Evolutionary conservation across 2,113 vertebrate species (phyloP), one percentile per base, ranked within the genome.

Genomic region (Tachuris rubrigastra): DNA sequence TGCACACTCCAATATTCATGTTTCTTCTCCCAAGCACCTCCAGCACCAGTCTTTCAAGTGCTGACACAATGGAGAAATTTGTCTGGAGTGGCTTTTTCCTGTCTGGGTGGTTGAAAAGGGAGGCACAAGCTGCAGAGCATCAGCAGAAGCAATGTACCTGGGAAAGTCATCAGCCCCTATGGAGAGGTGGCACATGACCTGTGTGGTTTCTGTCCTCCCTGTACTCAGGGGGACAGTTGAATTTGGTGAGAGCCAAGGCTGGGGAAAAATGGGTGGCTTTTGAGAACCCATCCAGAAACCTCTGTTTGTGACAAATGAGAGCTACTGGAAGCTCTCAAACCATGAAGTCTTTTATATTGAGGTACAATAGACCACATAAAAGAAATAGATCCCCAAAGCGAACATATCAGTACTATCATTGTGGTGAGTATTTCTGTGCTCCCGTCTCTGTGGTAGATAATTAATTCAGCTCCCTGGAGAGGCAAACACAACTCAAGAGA

Each of bases 171-270:
- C 14, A 17, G 21, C 5, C 13, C 19, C 18, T 0, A 2, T 2
- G n/a, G 41, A 72, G 46, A 56, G 2, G 31, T 0, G 1, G 33
- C 19, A 15, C 0, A 0, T 66, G 35, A 33, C 37, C 21, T 2
- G 1, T 25, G 14, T 39, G 21, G 14, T 15, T 55, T 46, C 30
- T 24, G 24, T 52, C 42, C 52, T 80, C 4, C 0, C 25, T 1
- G 1, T 28, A 33, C 10, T 21, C 5, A 2, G 17, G 15, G 19
- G 6, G 8, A 18, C 14, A 47, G 15, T 0, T 44, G 35, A 55
- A 58, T 65, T 69, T 15, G 24, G 41, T 8, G 49, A 78, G 22
- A 78, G 16, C 2, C 44, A 74, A 49, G 5, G 14, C 52, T 60
- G 31, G 33, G 37, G 27, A 59, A 46, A 59, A 77, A 22, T 5